phyloP scores from a whole-genome alignment of 2,888 invertebrate genomes.

The Stratiomys singularior region DNA sequence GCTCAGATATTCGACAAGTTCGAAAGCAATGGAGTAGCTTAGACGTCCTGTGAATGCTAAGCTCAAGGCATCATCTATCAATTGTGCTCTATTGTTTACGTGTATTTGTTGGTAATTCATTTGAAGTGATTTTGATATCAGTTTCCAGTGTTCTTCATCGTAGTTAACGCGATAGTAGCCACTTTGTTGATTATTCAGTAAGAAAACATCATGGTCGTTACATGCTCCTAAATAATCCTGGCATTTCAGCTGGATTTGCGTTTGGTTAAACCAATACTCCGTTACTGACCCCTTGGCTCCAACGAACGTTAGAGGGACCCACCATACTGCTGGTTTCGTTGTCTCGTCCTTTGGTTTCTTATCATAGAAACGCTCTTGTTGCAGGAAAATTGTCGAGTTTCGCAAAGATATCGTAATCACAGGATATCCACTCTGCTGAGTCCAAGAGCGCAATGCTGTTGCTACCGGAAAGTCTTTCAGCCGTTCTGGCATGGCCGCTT shows the following conservation, averaged over 20 bases:
- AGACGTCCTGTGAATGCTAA: conserved; percentile 68
- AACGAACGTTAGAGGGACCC: conserved; percentile 58
- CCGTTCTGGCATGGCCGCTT: conserved; percentile 35
- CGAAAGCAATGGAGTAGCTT: conserved; percentile 52
- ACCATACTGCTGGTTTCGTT: conserved; percentile 56
- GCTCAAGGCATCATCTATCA: conserved; percentile 80
- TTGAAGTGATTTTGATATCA: conserved; percentile 71
- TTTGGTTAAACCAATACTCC: not conserved
- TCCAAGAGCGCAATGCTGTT: conserved; percentile 73
- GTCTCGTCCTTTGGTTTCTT: conserved; percentile 47
- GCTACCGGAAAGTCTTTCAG: conserved; percentile 58
- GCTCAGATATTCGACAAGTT: conserved; percentile 59
- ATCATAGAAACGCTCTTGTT: conserved; percentile 64
- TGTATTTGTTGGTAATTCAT: conserved; percentile 74
- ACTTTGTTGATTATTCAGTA: conserved; percentile 62
- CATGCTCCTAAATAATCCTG: not conserved
- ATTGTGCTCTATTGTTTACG: conserved; percentile 83
- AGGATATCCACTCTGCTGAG: conserved; percentile 71
- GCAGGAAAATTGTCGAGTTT: conserved; percentile 68
- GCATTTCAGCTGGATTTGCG: not conserved
- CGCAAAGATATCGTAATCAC: conserved; percentile 68
- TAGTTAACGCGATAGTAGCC: conserved; percentile 76
- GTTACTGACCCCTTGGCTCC: conserved; percentile 49
- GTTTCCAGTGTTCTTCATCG: conserved; percentile 74
- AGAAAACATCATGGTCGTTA: conserved; percentile 58